Evolutionary conservation across 2,113 vertebrate genomes (phyloP), one percentile per base, ranked within the genome.

Genomic region (Martes martes): DNA sequence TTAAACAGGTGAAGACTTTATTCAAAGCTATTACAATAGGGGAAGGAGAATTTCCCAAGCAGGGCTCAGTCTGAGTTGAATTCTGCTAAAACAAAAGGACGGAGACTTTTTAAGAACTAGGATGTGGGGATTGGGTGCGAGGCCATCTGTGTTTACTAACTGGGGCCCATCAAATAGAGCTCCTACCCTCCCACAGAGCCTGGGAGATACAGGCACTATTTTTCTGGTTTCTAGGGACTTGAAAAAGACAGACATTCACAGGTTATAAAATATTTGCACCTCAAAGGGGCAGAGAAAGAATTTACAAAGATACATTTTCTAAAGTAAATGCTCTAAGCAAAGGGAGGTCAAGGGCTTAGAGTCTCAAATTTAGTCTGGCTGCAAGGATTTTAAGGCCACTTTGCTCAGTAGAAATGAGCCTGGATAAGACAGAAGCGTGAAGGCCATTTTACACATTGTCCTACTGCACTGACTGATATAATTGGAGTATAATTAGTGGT

Each of bases 381-480:
- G n/a, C n/a, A n/a, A n/a, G n/a, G 26, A 18, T 0, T 33, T 45
- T n/a, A 18, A 59, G 18, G 23, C 2, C 7, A 10, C 31, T 13
- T 69, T 71, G 24, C 2, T 88, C 33, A 23, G 9, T 55, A 69
- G 13, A 47, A 36, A 69, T 11, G 39, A 55, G 15, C n/a, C 6
- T 26, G 14, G 28, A 15, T 50, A 47, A 28, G 8, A 15, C 8
- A 91, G 15, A 93, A 76, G 26, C 19, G 19, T 24, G 19, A 7
- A 3, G 2, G 1, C 36, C 19, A 31, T 63, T 82, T 47, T 83
- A 19, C 21, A 50, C 3, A 47, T 19, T 52, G 52, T 59, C 31
- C 55, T 80, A 50, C 5, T 42, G 19, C 31, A 28, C 50, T 65
- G 11, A 28, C 4, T 11, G 24, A 23, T 6, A 6, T 4, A 9